Base-by-base conservation (phyloP, 2,113 vertebrate genomes). In the Amblyopsis rosae region DNA sequence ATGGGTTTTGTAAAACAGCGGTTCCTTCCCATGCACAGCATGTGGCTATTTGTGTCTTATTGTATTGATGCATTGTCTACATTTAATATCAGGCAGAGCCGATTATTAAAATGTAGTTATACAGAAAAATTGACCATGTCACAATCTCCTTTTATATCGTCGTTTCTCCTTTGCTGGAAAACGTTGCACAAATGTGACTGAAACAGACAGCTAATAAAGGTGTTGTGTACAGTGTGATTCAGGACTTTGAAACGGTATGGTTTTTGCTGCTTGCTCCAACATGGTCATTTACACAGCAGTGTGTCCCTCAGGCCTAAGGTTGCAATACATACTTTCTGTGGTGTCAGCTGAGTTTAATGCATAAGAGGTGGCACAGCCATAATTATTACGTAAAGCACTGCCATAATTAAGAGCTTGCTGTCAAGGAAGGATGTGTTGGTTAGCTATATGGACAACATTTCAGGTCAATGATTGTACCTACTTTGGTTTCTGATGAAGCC, bases 281-380 rank as follows among this genome's bases (percentile, higher is more conserved):
- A 69, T 60, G 79, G 81, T 72, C 61, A 83, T 79, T 82, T 77
- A 80, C 75, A 74, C 70, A 77, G 75, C 77, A 75, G 78, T 87
- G 80, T 81, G 71, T 79, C 80, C 76, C 82, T 61, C 60, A 68
- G 73, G 76, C 86, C 86, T 82, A 66, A 82, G 79, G 83, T 85
- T 87, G 82, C 72, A 69, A 12, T 82, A 80, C 73, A 83, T 77
- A 78, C 83, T 83, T 91, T 90, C 81, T 91, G 89, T 86, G 47
- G 86, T 71, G 88, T 90, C 88, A 92, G 90, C 91, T 72, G 64
- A 73, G 85, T 81, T 70, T 82, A 82, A 72, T 77, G 80, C 55
- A 77, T 79, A 63, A 85, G 78, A 77, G 63, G 86, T 5, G 35
- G 35, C 7, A 41, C 35, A 88, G 80, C 73, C 78, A 71, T 33